phyloP scores from a whole-genome alignment of 2,797 vertebrate species.

The Poeciliopsis paucimaculata region DNA sequence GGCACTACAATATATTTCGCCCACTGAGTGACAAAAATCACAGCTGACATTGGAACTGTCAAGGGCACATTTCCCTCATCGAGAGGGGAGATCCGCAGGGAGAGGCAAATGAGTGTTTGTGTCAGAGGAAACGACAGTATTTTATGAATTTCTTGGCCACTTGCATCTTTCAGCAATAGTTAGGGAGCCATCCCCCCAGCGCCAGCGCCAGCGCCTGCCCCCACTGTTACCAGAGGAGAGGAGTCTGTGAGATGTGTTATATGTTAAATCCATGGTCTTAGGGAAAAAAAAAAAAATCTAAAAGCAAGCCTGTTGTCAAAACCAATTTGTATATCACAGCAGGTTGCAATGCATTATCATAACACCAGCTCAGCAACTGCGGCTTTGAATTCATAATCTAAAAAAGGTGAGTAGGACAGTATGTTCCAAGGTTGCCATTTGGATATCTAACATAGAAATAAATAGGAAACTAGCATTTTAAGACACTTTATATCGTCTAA shows the following conservation, averaged over 20 bases:
- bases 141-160: conserved; percentile 74
- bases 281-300: conserved; percentile 55
- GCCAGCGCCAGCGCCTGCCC: neutral
- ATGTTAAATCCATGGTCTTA: conserved; percentile 68
- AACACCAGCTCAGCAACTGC: conserved; percentile 72
- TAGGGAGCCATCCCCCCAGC: conserved; percentile 26
- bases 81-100: conserved; percentile 67
- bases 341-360: conserved; percentile 73
- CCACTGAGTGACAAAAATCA: conserved; percentile 78
- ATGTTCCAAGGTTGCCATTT: conserved; percentile 55
- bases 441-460: conserved; percentile 23
- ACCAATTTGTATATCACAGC: conserved; percentile 74
- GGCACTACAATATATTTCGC: conserved; percentile 53
- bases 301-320: conserved; percentile 73
- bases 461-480: conserved; percentile 17
- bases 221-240: conserved; percentile 34
- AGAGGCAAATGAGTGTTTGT: conserved; percentile 60
- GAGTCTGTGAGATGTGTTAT: conserved; percentile 55
- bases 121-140: conserved; percentile 67
- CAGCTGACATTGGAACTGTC: conserved; percentile 74
- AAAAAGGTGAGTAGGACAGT: conserved; percentile 58
- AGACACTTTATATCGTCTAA: conserved; percentile 16
- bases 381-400: conserved; percentile 69
- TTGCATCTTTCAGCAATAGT: conserved; percentile 69
- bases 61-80: conserved; percentile 76